These are phyloP conservation scores for Bufo bufo DNA, from an alignment of 2,113 vertebrate species.

Conservation along the genomic window DNA sequence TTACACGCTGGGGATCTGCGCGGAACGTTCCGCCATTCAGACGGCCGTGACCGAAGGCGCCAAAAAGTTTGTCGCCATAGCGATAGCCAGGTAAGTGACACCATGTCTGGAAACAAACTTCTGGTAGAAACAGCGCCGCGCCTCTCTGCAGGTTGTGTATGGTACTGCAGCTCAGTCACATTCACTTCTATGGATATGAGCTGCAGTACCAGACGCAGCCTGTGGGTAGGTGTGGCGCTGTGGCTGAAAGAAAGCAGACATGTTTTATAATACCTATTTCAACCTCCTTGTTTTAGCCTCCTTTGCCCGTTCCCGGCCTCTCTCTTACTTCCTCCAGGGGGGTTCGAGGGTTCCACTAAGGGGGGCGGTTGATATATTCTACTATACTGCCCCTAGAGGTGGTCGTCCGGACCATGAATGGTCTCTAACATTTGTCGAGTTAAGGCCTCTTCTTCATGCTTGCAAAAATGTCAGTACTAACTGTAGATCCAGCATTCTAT, in stretches of 20 bases:
- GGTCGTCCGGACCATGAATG: no score
- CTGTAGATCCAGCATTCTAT: background rate
- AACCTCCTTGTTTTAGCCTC: no score
- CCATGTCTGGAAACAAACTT: background rate
- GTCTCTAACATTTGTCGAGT: no score
- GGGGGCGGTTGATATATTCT: no score
- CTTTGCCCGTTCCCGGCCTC: no score
- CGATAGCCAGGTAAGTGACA: conserved; percentile 80
- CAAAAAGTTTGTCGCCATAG: conserved; percentile 84
- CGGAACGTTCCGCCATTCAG: conserved; percentile 84
- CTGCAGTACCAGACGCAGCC: background rate
- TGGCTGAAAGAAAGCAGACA: background rate
- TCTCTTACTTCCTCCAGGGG: no score
- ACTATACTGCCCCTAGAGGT: no score
- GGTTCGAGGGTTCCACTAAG: no score
- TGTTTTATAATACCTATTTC: background rate
- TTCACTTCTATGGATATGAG: background rate
- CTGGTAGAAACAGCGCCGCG: background rate
- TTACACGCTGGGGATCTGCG: conserved; percentile 82
- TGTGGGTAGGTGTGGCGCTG: background rate
- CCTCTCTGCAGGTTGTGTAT: background rate
- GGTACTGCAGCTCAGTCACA: background rate
- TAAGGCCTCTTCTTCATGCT: no score
- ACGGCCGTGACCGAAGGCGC: conserved; percentile 87
- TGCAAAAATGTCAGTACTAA: background rate